Evolutionary conservation across 2,113 vertebrate species (phyloP).

Genomic region (Daphoenositta chrysoptera): DNA sequence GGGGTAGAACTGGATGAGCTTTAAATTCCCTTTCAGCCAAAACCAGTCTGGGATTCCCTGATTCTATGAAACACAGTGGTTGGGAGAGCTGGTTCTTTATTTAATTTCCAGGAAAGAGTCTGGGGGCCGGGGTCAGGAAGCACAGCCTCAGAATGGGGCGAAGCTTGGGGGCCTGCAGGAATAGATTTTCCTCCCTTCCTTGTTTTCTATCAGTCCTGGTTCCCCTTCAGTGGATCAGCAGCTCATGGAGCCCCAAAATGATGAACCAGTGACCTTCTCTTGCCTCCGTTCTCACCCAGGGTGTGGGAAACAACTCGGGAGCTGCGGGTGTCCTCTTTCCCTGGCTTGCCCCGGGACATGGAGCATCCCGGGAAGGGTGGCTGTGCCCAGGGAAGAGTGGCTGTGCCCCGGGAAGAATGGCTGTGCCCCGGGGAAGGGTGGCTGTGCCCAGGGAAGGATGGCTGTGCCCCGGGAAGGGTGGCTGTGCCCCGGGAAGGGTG

Average conservation of each 20-base stretch:
- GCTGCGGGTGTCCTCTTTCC: background rate
- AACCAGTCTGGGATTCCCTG: background rate
- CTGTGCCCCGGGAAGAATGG: background rate
- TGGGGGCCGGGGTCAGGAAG: background rate
- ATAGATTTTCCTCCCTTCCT: background rate
- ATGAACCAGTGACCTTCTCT: background rate
- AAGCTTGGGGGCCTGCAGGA: background rate
- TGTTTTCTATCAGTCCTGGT: background rate
- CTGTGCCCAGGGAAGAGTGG: background rate
- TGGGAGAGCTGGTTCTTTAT: background rate
- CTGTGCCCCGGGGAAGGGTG: too few species aligned
- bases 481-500: too few species aligned
- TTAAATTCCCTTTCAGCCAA: background rate
- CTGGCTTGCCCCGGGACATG: rapidly evolving
- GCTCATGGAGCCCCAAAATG: rapidly evolving
- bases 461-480: background rate
- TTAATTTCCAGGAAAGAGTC: rapidly evolving
- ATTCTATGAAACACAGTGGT: rapidly evolving
- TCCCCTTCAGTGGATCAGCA: background rate
- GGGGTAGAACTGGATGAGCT: background rate
- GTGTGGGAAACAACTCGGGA: background rate
- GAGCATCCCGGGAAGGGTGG: rapidly evolving
- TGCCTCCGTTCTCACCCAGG: rapidly evolving
- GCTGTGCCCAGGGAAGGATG: background rate
- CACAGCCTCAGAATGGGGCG: background rate